Evolutionary conservation across 53 echinoderm and acorn worm species (phyloP).

Genomic region (Henricia sp.): DNA sequence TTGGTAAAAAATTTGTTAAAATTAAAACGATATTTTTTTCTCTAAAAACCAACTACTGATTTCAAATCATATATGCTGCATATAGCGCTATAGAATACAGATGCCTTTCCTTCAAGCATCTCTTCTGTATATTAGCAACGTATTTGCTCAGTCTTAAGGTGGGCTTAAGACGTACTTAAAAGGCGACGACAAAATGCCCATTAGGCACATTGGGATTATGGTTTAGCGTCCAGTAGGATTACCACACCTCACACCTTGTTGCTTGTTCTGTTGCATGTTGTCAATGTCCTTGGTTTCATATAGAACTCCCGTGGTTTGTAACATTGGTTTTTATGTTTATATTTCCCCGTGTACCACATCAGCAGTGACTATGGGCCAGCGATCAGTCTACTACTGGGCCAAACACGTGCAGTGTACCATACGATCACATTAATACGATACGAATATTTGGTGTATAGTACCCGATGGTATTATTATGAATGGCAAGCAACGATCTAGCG

Average conservation of each 20-base stretch:
- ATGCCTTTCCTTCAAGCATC: too few relatives aligned
- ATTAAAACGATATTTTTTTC: too few relatives aligned
- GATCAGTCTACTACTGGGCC: slow-evolving; percentile 30
- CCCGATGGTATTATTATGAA: not conserved
- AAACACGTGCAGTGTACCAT: slow-evolving; percentile 39
- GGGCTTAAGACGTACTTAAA: too few relatives aligned
- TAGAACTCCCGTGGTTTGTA: not conserved
- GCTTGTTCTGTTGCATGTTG: not conserved
- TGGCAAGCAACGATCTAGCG: not conserved
- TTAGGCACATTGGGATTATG: too few relatives aligned
- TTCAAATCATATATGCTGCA: too few relatives aligned
- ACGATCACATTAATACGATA: slow-evolving; percentile 57
- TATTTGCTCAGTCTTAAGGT: too few relatives aligned
- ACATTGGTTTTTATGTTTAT: slow-evolving; percentile 33
- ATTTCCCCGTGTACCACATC: slow-evolving; percentile 5
- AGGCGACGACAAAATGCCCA: too few relatives aligned
- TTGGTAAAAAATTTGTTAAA: too few relatives aligned
- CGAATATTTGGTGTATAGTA: slow-evolving; percentile 43
- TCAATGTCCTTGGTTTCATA: slow-evolving; percentile 9
- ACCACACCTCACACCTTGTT: not conserved
- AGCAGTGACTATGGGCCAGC: slow-evolving; percentile 4
- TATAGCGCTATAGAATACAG: too few relatives aligned
- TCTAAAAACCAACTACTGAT: too few relatives aligned
- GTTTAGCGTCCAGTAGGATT: not conserved
- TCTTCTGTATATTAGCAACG: too few relatives aligned